Percentiles rank a stretch among this genome's conserved stretches.
Evolutionary conservation across 2,797 vertebrate species (phyloP).

Genomic region (Anguilla megastoma): DNA sequence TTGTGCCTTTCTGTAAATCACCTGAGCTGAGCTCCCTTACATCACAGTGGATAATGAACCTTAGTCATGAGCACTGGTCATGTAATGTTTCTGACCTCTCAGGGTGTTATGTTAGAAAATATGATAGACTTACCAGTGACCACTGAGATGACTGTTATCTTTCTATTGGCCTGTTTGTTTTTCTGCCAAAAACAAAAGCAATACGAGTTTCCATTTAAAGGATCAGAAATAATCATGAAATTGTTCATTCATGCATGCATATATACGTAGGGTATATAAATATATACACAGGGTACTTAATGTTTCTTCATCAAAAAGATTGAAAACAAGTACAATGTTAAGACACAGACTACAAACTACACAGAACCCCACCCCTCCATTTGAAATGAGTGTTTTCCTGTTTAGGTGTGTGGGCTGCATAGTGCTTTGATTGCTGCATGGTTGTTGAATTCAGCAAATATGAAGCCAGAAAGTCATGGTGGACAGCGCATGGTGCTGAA

Average conservation of each 20-base stretch:
- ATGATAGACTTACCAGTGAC: neutral
- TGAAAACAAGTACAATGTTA: neutral
- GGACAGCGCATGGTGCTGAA: constrained; percentile 21
- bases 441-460: neutral
- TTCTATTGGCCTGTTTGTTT: neutral
- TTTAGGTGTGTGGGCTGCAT: no score
- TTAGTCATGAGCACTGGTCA: neutral
- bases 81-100: neutral
- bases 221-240: neutral
- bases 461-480: neutral
- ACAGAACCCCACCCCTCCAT: no score
- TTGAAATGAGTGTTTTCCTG: no score
- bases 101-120: neutral
- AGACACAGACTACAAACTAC: no score
- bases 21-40: constrained; percentile 9
- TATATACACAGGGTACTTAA: neutral
- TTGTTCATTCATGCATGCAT: no score
- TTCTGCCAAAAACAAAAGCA: neutral
- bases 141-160: neutral
- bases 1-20: constrained; percentile 28
- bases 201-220: neutral
- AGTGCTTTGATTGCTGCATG: neutral
- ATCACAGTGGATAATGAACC: constrained; percentile 1
- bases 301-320: neutral
- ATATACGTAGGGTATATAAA: no score